Base-by-base conservation (phyloP, 2,888 invertebrate species). In the Drosophila imparisetae region DNA sequence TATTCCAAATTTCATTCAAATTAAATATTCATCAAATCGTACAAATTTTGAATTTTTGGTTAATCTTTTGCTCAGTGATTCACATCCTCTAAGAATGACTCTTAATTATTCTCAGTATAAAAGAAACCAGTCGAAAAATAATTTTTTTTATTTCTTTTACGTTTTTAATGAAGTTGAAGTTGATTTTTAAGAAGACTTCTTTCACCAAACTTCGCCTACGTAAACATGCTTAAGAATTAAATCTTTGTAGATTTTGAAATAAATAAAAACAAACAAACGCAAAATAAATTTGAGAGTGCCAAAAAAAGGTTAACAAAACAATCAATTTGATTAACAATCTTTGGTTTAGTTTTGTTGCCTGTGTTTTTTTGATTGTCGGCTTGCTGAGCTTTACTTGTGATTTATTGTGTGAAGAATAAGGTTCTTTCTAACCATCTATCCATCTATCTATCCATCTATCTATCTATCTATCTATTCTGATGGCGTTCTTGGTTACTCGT, bases 401-500 rank as follows among this genome's bases (percentile, higher is more conserved):
- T 86, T 82, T 83, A 82, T 83, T 80, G 78, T 80, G 87, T 69
- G 81, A 86, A 83, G 78, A 75, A 54, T 65, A 69, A 54, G 68
- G 68, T 67, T 74, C 55, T 66, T 53, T 13, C 15, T n/a, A 40
- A 29, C 24, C 8, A 15, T 24, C 4, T 13, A 13, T 42, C 18
- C 1, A 50, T 29, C 13, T 18, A 27, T 29, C 36, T 50, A 55
- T 13, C 13, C 4, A 40, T 36, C 24, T 1, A 15, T 15, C n/a
- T 2, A n/a, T 29, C 24, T 29, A 27, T 29, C 36, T 48, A 52
- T 18, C 27, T 32, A 48, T 66, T 75, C 59, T 53, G 40, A 10
- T 40, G 61, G 34, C 61, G 63, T 62, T 71, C 66, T 66, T 63
- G 53, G 57, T 52, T 52, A n/a, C 6, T 30, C 29, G 49, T 24